A percentile compares a stretch with the other conserved stretches of the same genome.
Evolutionary conservation across 2,888 invertebrate species (phyloP).

Genomic region (Leuctra nigra): DNA sequence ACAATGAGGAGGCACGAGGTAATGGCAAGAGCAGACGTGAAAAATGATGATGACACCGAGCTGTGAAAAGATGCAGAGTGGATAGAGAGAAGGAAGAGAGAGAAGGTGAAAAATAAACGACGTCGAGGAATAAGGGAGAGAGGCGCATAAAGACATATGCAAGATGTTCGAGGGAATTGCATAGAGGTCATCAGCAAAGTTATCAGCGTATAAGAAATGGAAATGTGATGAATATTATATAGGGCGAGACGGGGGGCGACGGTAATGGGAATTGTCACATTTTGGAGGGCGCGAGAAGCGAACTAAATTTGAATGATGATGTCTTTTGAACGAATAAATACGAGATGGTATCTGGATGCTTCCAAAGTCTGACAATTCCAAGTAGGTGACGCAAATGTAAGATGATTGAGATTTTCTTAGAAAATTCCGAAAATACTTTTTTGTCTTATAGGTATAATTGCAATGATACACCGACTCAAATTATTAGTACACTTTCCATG

Average conservation of each 20-base stretch:
- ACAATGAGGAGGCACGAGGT: slow-evolving; percentile 30
- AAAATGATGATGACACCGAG: slow-evolving; percentile 30
- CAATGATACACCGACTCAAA: too few relatives aligned
- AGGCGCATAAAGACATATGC: slow-evolving; percentile 22
- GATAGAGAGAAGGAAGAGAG: slow-evolving; percentile 9
- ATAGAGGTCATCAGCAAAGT: slow-evolving; percentile 22
- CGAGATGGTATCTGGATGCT: too few relatives aligned
- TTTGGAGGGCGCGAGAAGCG: neutral
- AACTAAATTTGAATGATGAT: neutral
- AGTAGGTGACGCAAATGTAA: too few relatives aligned
- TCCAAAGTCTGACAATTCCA: too few relatives aligned
- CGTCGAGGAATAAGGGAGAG: too few relatives aligned
- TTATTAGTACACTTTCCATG: too few relatives aligned
- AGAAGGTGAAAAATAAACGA: slow-evolving; percentile 8
- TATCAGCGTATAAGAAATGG: slow-evolving; percentile 13
- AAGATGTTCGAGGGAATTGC: slow-evolving; percentile 25
- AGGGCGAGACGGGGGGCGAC: neutral
- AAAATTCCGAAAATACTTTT: too few relatives aligned
- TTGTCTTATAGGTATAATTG: too few relatives aligned
- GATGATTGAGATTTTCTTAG: too few relatives aligned
- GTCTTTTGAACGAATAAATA: too few relatives aligned
- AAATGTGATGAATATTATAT: slow-evolving; percentile 11
- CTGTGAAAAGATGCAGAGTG: slow-evolving; percentile 12
- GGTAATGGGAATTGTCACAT: neutral
- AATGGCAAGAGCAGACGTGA: slow-evolving; percentile 28